These are phyloP conservation scores for Cherax destructor DNA, from an alignment of 1,140 invertebrate genomes.

Conservation along the genomic window DNA sequence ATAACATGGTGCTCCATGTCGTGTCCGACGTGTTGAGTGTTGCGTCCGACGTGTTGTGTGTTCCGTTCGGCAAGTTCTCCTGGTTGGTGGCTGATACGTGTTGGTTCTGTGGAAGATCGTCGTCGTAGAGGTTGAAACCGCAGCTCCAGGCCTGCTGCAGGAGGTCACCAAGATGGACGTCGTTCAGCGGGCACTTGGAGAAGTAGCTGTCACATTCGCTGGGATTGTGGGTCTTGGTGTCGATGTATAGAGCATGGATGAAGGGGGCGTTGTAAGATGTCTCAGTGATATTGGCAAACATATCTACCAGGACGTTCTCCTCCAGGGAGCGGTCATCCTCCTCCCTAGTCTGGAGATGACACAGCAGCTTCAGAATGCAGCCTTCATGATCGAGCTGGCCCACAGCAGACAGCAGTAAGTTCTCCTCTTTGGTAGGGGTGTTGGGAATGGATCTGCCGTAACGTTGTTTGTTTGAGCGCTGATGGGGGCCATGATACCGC, in stretches of 20 bases:
- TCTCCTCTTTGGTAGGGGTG: neutral
- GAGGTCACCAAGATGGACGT: neutral
- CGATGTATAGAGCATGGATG: slow-evolving; percentile 38
- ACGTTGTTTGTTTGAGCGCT: no score
- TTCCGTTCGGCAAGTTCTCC: neutral
- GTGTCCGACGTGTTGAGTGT: no score
- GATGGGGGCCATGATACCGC: no score
- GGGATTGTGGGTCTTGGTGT: slow-evolving; percentile 13
- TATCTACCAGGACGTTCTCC: slow-evolving; percentile 26
- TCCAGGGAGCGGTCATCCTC: neutral
- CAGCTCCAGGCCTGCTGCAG: neutral
- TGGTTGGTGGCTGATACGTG: neutral
- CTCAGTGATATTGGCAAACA: slow-evolving; percentile 28
- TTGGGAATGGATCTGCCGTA: neutral
- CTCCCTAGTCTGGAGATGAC: slow-evolving; percentile 43
- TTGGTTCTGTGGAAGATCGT: neutral
- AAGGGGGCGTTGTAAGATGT: slow-evolving; percentile 35
- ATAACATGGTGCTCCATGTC: no score
- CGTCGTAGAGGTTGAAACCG: neutral
- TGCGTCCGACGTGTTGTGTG: neutral
- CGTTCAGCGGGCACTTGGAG: neutral
- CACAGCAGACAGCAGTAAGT: slow-evolving; percentile 24
- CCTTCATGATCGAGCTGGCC: slow-evolving; percentile 30
- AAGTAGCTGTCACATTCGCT: neutral
- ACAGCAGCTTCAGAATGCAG: slow-evolving; percentile 53